Conservation (phyloP, 2,797 vertebrate genomes). For the Lepus townsendii region DNA sequence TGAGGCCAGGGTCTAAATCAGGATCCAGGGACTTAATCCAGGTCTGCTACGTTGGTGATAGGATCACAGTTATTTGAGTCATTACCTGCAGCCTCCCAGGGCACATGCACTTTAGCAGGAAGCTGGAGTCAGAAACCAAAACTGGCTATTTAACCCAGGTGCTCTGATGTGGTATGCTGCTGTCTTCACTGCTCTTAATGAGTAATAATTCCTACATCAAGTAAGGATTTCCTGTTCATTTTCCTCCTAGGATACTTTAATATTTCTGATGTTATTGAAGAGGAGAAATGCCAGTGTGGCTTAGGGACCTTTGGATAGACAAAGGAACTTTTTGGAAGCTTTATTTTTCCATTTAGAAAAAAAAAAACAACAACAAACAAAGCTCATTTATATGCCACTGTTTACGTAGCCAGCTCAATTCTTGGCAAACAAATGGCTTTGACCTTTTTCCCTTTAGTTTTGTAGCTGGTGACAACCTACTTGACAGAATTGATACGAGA, state of each 20-base stretch:
- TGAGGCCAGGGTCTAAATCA: too few species aligned
- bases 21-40: too few species aligned
- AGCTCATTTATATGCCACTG: background rate
- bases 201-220: background rate
- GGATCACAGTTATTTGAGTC: too few species aligned
- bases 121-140: too few species aligned
- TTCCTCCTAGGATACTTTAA: background rate
- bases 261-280: background rate
- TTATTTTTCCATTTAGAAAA: background rate
- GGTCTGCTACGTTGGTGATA: too few species aligned
- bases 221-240: background rate
- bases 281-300: background rate
- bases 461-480: background rate
- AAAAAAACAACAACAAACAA: background rate
- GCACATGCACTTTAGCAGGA: too few species aligned
- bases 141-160: too few species aligned
- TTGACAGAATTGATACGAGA: background rate
- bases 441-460: background rate
- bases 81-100: too few species aligned
- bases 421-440: constrained; percentile 20
- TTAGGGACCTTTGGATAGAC: background rate
- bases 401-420: background rate
- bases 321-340: background rate
- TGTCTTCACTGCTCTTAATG: background rate
- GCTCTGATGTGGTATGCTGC: too few species aligned